Evolutionary conservation across 2,888 invertebrate species (phyloP), one percentile per base, ranked within the genome.

Genomic region (Rhingia campestris): DNA sequence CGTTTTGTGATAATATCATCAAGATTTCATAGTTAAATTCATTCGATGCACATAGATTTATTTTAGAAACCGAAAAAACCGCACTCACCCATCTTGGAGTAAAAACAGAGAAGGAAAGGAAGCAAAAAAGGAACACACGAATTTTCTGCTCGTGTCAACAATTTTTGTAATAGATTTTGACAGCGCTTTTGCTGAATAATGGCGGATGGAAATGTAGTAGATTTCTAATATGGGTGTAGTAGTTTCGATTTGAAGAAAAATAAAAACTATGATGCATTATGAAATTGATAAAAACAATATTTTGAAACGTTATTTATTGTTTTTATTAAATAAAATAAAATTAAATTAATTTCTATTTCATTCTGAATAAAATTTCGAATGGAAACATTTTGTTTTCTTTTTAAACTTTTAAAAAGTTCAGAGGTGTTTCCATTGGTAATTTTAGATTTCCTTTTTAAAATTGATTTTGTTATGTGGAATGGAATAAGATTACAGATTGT

Each of bases 11-110:
- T 9, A 49, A n/a, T 47, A 53, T 66, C 5, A 6, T n/a, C 0
- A 14, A 32, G n/a, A 12, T 32, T 56, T 70, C 30, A 0, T 41
- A 22, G 41, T 30, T 61, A 54, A 56, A 59, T 81, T 59, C 10
- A 14, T 35, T 35, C 66, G 82, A 82, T 82, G 82, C 82, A 41
- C 53, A 53, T 64, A 79, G 82, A 82, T 82, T 82, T 74, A 64
- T 14, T 79, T 73, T 37, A 14, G 51, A 69, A 82, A 76, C 9
- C 84, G 73, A 86, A 86, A 88, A 86, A 86, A 86, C 86, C 87
- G 89, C 88, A 93, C 95, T 94, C 93, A 95, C 95, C 95, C 95
- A 95, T 95, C 92, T 93, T 94, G 92, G 90, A 92, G 93, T 93
- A 93, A 93, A 93, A 93, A 92, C 91, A 91, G 90, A 93, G 92